Base-by-base conservation (phyloP, 2,888 invertebrate genomes). In the Ichneumon xanthorius region DNA sequence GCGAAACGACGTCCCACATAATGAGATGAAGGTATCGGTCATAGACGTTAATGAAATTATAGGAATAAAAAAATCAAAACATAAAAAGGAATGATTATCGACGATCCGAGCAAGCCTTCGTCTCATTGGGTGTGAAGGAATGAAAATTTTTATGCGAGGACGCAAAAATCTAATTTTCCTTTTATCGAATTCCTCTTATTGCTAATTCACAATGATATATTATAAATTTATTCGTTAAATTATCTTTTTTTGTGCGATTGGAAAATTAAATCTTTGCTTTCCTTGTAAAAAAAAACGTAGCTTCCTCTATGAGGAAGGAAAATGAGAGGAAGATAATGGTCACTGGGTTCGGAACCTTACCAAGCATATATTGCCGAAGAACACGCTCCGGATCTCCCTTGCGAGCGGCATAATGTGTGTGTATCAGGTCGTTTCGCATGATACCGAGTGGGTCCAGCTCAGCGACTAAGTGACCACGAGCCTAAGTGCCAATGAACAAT, bases 371-470 rank as follows among this genome's bases (percentile, higher is more conserved):
- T 92, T 96, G 95, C 87, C 96, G 95, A 91, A 95, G 95, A 92
- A 96, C 96, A 92, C 96, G 94, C 92, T 95, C 95, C 89, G 96
- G 95, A 83, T 94, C 94, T 88, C 95, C 95, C 90, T 94, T 95
- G 91, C 95, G 94, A 90, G 95, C 94, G 89, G 93, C 93, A 90
- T 94, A 95, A 92, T 94, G 94, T 90, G 94, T 93, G 92, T 94
- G 94, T 92, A 95, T 95, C 94, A 95, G 95, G 94, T 96, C 96
- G 93, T 96, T 96, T 95, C 96, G 96, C 95, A 96, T 97, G 95
- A 99, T 98, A 95, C 97, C 97, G 94, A 99, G 96, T 90, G 99
- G 99, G 95, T 99, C 99, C 95, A 99, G 95, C 94, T 97, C 97
- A 90, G 98, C 98, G 92, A 98, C 97, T 95, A 98, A 96, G 95